Percentiles rank a stretch among this genome's conserved stretches.
Evolutionary conservation across 2,797 vertebrate species (phyloP).

Genomic region (Brachyalestes nurse): DNA sequence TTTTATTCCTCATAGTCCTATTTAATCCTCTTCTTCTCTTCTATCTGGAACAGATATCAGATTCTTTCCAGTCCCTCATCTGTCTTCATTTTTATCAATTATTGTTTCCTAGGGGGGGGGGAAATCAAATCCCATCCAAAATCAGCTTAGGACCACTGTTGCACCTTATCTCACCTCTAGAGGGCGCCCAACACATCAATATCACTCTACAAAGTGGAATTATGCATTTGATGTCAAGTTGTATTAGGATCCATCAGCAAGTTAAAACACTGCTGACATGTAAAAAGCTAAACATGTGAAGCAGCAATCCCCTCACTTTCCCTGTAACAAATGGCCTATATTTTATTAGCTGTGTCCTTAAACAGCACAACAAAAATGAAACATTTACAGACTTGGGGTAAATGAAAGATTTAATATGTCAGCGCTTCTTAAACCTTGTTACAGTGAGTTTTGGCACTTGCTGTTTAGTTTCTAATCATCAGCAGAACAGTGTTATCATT

Average conservation of each 20-base stretch:
- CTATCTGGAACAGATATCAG: background rate
- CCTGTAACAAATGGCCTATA: background rate
- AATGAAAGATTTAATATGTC: background rate
- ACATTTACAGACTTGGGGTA: background rate
- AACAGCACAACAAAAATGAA: background rate
- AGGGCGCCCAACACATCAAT: slow-evolving; percentile 6
- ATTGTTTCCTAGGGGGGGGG: background rate
- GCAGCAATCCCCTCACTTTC: background rate
- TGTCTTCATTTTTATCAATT: background rate
- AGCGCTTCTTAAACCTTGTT: background rate
- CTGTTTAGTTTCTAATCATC: slow-evolving; percentile 47
- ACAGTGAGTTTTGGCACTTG: background rate
- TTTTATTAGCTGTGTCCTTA: background rate
- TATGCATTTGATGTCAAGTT: background rate
- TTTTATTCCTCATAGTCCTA: background rate
- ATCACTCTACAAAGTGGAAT: background rate
- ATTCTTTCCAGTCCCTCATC: background rate
- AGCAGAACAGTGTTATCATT: slow-evolving; percentile 62
- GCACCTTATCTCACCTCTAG: slow-evolving; percentile 23
- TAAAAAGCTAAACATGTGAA: background rate
- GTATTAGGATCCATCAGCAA: background rate
- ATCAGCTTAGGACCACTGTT: background rate
- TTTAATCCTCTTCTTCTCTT: background rate
- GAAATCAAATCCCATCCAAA: background rate
- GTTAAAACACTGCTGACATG: background rate